Percentiles rank a stretch among this genome's conserved stretches.
phyloP scores from a whole-genome alignment of 2,797 vertebrate species.

The Sebastes dallii region DNA sequence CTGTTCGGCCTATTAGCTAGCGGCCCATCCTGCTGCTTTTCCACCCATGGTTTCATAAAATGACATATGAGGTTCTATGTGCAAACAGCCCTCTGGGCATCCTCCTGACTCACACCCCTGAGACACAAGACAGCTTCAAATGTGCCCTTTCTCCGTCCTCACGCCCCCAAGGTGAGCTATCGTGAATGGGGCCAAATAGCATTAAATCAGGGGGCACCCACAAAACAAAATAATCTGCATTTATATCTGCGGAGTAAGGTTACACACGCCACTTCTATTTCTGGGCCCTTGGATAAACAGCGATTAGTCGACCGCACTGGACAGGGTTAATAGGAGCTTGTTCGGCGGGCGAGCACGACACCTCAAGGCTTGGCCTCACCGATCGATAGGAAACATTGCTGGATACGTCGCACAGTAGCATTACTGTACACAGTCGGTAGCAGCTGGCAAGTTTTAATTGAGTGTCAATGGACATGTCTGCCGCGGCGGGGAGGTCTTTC shows the following conservation, averaged over 20 bases:
- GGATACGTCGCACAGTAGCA: constrained; percentile 55
- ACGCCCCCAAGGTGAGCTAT: constrained; percentile 42
- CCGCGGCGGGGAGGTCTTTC: constrained; percentile 51
- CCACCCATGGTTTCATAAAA: constrained; percentile 68
- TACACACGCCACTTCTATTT: constrained; percentile 72
- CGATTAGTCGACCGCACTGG: constrained; percentile 62
- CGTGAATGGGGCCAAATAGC: constrained; percentile 64
- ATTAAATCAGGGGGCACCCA: constrained; percentile 68
- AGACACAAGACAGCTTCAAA: constrained; percentile 59
- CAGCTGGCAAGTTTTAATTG: constrained; percentile 65
- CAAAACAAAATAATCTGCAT: constrained; percentile 76
- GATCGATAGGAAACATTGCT: constrained; percentile 74
- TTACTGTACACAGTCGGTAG: constrained; percentile 61
- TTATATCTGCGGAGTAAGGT: constrained; percentile 68
- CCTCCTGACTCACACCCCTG: constrained; percentile 43
- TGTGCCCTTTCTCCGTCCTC: constrained; percentile 59
- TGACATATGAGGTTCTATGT: constrained; percentile 75
- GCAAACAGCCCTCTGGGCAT: constrained; percentile 73
- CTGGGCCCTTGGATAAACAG: constrained; percentile 75
- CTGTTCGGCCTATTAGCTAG: constrained; percentile 55
- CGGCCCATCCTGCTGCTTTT: constrained; percentile 58
- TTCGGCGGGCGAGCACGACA: constrained; percentile 64
- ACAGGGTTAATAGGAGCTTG: constrained; percentile 75
- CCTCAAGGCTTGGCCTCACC: constrained; percentile 64
- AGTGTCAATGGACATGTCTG: constrained; percentile 69